Evolutionary conservation across 2,797 vertebrate species (phyloP).

Genomic region (Argentina silus): DNA sequence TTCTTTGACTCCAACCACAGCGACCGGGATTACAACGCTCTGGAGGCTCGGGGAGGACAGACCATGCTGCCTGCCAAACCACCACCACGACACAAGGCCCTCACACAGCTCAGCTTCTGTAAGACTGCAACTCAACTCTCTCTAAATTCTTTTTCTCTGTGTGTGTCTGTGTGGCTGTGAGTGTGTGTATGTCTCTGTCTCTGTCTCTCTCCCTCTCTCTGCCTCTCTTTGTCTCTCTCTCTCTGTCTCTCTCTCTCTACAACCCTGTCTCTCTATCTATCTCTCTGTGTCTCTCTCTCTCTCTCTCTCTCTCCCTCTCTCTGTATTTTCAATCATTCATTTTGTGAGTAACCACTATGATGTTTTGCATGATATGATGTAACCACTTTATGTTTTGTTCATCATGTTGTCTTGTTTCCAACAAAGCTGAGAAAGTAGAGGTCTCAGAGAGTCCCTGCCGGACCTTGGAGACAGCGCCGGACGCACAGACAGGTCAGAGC

Average conservation of each 20-base stretch:
- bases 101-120: constrained; percentile 18
- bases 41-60: constrained; percentile 50
- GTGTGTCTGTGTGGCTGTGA: too few relatives aligned
- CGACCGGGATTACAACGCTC: constrained; percentile 26
- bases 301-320: neutral
- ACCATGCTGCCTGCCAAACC: constrained; percentile 19
- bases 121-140: constrained; percentile 4
- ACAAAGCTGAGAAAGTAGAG: neutral
- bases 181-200: too few relatives aligned
- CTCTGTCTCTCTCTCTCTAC: too few relatives aligned
- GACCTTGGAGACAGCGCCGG: neutral
- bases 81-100: neutral
- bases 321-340: neutral
- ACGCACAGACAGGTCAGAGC: neutral
- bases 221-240: neutral
- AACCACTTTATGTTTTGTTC: neutral
- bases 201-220: too few relatives aligned
- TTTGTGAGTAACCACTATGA: neutral
- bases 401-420: neutral
- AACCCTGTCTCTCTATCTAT: neutral
- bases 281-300: too few relatives aligned
- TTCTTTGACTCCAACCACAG: constrained; percentile 56
- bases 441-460: neutral
- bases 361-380: neutral
- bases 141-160: neutral